Evolutionary conservation across 2,113 vertebrate genomes (phyloP), one percentile per base, ranked within the genome.

Genomic region (Grammomys surdaster): DNA sequence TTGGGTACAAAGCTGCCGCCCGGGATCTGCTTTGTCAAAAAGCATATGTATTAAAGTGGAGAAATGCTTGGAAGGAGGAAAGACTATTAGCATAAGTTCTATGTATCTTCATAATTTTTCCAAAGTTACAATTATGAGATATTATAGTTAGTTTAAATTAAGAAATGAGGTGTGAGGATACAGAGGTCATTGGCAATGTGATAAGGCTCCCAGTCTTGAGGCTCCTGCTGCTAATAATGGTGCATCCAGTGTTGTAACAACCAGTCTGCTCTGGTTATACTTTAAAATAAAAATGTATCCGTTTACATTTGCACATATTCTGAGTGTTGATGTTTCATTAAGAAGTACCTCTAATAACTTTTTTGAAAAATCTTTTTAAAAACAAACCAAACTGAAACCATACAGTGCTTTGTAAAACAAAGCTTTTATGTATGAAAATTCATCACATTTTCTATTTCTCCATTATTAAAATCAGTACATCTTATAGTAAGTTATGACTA

Each of bases 311-410:
- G 86, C 20, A 88, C 69, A 93, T 95, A 89, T 46, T 86, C 33
- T 95, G 73, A 95, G 17, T 93, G 76, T 58, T 94, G 65, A 72
- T 93, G 92, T 90, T 95, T 82, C 90, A 94, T 95, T 95, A 93
- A 5, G 75, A 94, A 90, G 33, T 88, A 94, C 36, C 31, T 67
- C 43, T 40, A 80, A 82, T 7, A 88, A 96, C 69, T 90, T 97
- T 16, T 72, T 63, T 20, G 24, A 92, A 96, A 84, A 84, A n/a
- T 94, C 69, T 77, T 93, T 24, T 24, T 75, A 12, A 46, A 76
- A 76, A 46, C 5, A 75, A 11, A 67, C 20, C 60, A 63, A 60
- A 65, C n/a, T 14, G 10, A 76, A 95, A 93, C 54, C 56, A 46
- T 94, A 10, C 13, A 88, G 85, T 88, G 65, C 14, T 86, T 46